Percentiles rank a stretch among this genome's conserved stretches.
phyloP scores from a whole-genome alignment of 2,797 vertebrate genomes.

The Pipistrellus pygmaeus region DNA sequence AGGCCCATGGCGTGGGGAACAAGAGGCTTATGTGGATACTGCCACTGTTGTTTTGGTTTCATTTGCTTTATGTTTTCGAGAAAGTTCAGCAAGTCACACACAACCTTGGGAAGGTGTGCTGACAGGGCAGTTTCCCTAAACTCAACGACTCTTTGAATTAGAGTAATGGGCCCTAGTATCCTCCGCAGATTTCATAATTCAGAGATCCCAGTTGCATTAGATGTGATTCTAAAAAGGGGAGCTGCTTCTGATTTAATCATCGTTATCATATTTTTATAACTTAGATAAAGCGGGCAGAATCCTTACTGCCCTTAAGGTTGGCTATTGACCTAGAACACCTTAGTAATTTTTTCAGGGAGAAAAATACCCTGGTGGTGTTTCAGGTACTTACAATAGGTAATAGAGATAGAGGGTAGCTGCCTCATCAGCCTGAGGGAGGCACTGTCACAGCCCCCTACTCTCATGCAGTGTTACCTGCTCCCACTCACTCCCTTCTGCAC shows the following conservation, averaged over 20 bases:
- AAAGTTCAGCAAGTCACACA: constrained; percentile 4
- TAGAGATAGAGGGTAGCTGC: not conserved
- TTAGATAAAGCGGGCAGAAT: constrained; percentile 4
- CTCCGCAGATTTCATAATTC: not conserved
- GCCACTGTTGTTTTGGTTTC: not conserved
- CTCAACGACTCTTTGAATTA: not conserved
- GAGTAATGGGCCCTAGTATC: not conserved
- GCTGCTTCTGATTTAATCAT: constrained; percentile 6
- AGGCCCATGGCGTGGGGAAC: fast-evolving
- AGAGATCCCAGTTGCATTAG: not conserved
- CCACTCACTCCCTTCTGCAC: not conserved
- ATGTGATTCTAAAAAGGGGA: not conserved
- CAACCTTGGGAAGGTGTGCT: not conserved
- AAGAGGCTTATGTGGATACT: not conserved
- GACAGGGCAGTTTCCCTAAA: not conserved
- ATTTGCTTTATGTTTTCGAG: not conserved
- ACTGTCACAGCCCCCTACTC: fast-evolving
- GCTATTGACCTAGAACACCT: not conserved
- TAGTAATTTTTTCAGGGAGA: not conserved
- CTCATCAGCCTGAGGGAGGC: fast-evolving
- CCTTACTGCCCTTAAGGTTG: not conserved
- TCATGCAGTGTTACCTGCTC: not conserved
- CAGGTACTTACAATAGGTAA: no score
- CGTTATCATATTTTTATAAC: not conserved
- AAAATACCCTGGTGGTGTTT: not conserved